These are phyloP conservation scores for Noctuana brunneofusca DNA, from an alignment of 2,888 invertebrate species.

Conservation along the genomic window DNA sequence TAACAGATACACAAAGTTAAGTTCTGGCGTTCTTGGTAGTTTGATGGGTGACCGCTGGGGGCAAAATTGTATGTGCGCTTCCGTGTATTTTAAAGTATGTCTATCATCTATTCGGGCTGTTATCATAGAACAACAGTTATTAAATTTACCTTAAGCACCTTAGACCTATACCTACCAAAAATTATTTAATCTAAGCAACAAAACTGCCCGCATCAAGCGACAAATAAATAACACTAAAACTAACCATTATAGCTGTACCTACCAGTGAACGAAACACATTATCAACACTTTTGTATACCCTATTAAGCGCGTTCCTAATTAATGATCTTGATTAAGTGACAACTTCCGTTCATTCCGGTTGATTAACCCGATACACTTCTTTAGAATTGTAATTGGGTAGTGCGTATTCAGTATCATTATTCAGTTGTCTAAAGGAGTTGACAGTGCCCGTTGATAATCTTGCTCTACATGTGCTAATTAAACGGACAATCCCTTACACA, in stretches of 20 bases:
- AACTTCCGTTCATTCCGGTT: conserved; percentile 38
- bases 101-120: too few species aligned
- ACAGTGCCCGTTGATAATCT: conserved; percentile 71
- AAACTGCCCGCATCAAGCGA: background rate
- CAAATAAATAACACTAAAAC: conserved; percentile 23
- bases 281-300: conserved; percentile 33
- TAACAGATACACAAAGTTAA: too few species aligned
- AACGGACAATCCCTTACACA: conserved; percentile 68
- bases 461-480: conserved; percentile 79
- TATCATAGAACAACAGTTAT: too few species aligned
- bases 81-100: too few species aligned
- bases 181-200: background rate
- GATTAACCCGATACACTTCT: conserved; percentile 40
- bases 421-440: conserved; percentile 65
- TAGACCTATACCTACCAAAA: background rate
- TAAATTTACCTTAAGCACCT: too few species aligned
- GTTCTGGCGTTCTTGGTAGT: too few species aligned
- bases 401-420: conserved; percentile 61
- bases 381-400: conserved; percentile 42
- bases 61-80: too few species aligned
- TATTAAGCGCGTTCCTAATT: conserved; percentile 34
- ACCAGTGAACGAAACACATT: conserved; percentile 25
- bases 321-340: conserved; percentile 35
- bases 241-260: conserved; percentile 15
- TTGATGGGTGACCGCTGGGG: too few species aligned